Evolutionary conservation across 92 coral and sea anemone genomes (phyloP), one percentile per base, ranked within the genome.

Genomic region (Zoanthus gigantus): DNA sequence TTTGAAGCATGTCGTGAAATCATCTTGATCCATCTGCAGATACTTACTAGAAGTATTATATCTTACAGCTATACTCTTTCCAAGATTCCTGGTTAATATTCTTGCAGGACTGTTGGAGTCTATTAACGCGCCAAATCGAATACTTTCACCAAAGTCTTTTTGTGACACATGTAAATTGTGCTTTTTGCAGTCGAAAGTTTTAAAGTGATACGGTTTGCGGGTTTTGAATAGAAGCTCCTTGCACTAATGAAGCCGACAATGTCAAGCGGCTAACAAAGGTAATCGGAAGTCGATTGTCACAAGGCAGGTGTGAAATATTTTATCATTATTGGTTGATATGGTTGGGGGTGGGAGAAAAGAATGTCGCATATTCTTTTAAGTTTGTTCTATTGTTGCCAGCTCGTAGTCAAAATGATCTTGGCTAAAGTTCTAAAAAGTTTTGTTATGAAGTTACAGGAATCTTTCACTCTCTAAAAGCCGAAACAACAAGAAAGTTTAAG

Each of bases 101-200:
- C 30, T 2, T 16, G 7, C 42, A 46, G 16, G 61, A 66, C 61
- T 12, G 75, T 11, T 16, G 23, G 3, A 12, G 28, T 30, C 30
- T 31, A 14, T 18, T 12, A 17, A 12, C 50, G 46, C 60, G 8
- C 31, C 23, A 81, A 17, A 67, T 18, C 66, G 17, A 28, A 16
- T 13, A n/a, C 29, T 80, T 63, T 18, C 85, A 4, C 85, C 57
- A 6, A n/a, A 67, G 60, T 74, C 23, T 23, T 23, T 65, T 47
- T 81, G 85, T 81, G 66, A 81, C 85, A 81, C 85, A 81, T 81
- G 85, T 75, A 81, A 81, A 81, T 81, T 81, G 76, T 17, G 85
- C 85, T 46, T 81, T 66, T 81, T 81, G 60, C 45, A 81, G 75
- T n/a, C 85, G 46, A 30, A 56, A 7, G 9, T 77, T 34, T 37